Base-by-base conservation (phyloP, 2,888 invertebrate genomes). In the Drosophila niveifrons region DNA sequence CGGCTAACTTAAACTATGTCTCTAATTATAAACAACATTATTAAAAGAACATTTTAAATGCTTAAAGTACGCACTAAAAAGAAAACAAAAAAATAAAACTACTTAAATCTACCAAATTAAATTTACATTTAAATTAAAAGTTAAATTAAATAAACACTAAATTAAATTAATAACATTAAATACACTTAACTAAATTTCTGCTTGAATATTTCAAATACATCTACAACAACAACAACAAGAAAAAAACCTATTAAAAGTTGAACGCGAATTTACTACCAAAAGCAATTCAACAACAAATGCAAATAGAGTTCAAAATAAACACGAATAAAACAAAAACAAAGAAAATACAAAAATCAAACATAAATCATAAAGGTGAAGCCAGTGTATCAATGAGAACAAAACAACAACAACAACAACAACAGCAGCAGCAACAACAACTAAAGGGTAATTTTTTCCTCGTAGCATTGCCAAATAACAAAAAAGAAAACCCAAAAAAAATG, bases 371-470 rank as follows among this genome's bases (percentile, higher is more conserved):
- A 23, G 52, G 58, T 57, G 29, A 47, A 41, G 63, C 63, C 57
- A 64, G 51, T 43, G 31, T 51, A 74, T 51, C 51, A 62, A 70
- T 36, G 56, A 64, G 17, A 64, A 62, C 10, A 50, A 66, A 56
- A 64, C 29, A 66, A 62, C n/a, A 57, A 47, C 36, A 66, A 28
- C 11, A 50, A 36, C 44, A 52, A 10, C 52, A 61, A 66, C 10
- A 57, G 56, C 23, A 76, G 50, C 29, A 66, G 57, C 31, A 61
- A 66, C 28, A 76, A 65, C 44, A 71, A 75, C 68, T 67, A 80
- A 77, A 83, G 73, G 84, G 84, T 80, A 83, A 80, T 83, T 80
- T 82, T 78, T 76, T 83, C 78, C 78, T 67, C 78, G 68, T 77
- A 80, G 82, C 57, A 73, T 66, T 72, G 68, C 61, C 65, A 67